Percentiles rank a stretch among this genome's conserved stretches.
Evolutionary conservation across 2,113 vertebrate genomes (phyloP).

Genomic region (Neomonachus schauinslandi): DNA sequence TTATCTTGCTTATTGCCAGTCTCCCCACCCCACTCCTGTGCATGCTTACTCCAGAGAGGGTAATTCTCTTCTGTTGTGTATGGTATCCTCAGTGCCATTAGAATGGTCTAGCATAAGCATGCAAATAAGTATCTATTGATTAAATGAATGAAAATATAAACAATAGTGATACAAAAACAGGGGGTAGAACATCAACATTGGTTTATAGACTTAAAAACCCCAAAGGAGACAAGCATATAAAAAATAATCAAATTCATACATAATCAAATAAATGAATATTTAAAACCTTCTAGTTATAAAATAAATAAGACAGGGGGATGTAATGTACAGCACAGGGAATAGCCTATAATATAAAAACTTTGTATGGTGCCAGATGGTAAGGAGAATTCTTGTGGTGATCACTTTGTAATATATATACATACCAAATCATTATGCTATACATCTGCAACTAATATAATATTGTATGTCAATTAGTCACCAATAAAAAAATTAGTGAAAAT

Average conservation of each 20-base stretch:
- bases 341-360: background rate
- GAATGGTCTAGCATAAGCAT: background rate
- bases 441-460: background rate
- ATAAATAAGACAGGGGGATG: background rate
- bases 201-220: background rate
- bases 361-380: background rate
- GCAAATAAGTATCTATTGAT: background rate
- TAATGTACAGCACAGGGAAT: background rate
- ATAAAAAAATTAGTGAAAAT: background rate
- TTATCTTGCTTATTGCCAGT: background rate
- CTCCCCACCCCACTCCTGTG: background rate
- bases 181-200: background rate
- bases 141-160: background rate
- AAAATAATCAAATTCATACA: background rate
- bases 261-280: background rate
- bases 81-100: background rate
- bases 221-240: background rate
- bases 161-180: background rate
- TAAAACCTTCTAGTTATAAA: background rate
- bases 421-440: background rate
- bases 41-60: accelerated
- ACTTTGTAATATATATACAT: background rate
- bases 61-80: background rate
- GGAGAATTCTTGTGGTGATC: background rate
- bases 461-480: background rate